phyloP scores from a whole-genome alignment of 2,797 vertebrate genomes.

The Coranthus polyacanthus region DNA sequence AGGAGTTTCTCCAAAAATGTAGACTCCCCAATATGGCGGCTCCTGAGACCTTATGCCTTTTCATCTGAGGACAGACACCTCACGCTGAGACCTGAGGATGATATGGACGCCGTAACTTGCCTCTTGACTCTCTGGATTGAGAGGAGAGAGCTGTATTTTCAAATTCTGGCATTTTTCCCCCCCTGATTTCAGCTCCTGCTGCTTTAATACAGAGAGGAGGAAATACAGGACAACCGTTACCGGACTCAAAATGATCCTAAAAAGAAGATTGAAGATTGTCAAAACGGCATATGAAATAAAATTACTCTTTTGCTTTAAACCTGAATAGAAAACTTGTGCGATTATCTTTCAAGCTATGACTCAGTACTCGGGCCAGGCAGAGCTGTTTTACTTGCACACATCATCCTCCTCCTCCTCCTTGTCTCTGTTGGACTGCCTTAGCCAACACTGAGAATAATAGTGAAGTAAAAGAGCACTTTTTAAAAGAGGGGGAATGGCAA shows the following conservation, averaged over 20 bases:
- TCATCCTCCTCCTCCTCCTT: too few species aligned
- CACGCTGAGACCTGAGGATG: too few species aligned
- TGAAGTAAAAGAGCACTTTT: conserved; percentile 58
- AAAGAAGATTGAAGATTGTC: conserved; percentile 18
- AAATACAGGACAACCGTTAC: conserved; percentile 19
- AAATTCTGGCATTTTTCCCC: too few species aligned
- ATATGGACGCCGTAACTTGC: too few species aligned
- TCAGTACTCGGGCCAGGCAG: conserved; percentile 54
- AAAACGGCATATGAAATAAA: conserved; percentile 29
- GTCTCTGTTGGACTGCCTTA: conserved; percentile 48
- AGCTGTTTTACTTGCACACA: conserved; percentile 29
- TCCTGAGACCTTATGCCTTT: too few species aligned
- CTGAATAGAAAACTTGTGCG: conserved; percentile 42
- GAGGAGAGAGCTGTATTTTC: too few species aligned
- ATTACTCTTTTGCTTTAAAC: conserved; percentile 33
- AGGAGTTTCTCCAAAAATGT: too few species aligned
- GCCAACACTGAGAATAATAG: conserved; percentile 75
- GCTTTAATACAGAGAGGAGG: conserved; percentile 27
- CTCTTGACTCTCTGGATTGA: too few species aligned
- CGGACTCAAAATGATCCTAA: conserved; percentile 13
- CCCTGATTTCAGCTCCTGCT: too few species aligned
- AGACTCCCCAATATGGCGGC: too few species aligned
- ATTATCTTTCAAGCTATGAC: conserved; percentile 52
- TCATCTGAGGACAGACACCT: too few species aligned
- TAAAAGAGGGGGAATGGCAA: conserved; percentile 63